Evolutionary conservation across 2,888 invertebrate genomes (phyloP).

Genomic region (Oithona nana): DNA sequence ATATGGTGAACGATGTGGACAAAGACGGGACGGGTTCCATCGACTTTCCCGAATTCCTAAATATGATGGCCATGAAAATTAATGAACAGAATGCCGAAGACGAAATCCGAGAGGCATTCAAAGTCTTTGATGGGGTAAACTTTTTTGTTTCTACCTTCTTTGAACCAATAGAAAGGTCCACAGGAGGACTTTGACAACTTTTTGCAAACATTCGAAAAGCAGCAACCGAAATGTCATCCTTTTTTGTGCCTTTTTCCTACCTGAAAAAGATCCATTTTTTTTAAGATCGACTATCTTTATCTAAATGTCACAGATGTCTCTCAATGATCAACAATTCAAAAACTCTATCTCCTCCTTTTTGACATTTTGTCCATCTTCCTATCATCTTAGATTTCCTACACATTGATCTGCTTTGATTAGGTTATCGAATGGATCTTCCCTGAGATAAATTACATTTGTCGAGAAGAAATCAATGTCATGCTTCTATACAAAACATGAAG

Average conservation of each 20-base stretch:
- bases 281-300: too few relatives aligned
- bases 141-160: background rate
- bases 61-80: constrained; percentile 17
- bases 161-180: too few relatives aligned
- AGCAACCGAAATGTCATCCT: background rate
- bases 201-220: background rate
- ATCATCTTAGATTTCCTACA: too few relatives aligned
- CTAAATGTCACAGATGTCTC: too few relatives aligned
- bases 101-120: constrained; percentile 16
- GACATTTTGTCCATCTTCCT: too few relatives aligned
- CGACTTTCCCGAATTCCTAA: constrained; percentile 16
- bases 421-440: too few relatives aligned
- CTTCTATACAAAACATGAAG: too few relatives aligned
- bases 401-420: too few relatives aligned
- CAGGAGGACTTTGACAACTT: background rate
- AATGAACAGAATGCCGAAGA: constrained; percentile 18
- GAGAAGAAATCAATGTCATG: too few relatives aligned
- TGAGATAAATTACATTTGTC: too few relatives aligned
- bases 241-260: background rate
- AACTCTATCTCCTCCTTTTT: too few relatives aligned
- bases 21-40: constrained; percentile 17
- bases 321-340: too few relatives aligned
- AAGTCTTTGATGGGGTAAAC: constrained; percentile 17
- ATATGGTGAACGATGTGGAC: constrained; percentile 18
- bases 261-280: background rate